These are phyloP conservation scores for Drosophila prostipennis DNA, from an alignment of 2,888 invertebrate species.

Conservation along the genomic window DNA sequence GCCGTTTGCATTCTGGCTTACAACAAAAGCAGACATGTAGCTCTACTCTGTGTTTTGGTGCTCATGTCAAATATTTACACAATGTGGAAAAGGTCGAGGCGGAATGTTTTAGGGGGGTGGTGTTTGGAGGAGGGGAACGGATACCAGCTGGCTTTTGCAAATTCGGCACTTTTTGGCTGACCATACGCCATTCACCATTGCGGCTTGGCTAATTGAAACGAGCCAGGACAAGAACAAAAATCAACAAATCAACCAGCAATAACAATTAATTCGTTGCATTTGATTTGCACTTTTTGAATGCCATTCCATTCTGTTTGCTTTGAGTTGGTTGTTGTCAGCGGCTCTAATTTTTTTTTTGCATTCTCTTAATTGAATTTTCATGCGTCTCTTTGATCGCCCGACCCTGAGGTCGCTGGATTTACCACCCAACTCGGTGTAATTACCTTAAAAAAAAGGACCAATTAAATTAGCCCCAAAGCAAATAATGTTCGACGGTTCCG, in stretches of 20 bases:
- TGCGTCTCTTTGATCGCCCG: constrained; percentile 16
- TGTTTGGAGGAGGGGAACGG: constrained; percentile 15
- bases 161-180: constrained; percentile 10
- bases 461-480: constrained; percentile 65
- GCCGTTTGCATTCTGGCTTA: constrained; percentile 70
- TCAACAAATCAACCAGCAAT: constrained; percentile 18
- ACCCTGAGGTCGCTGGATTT: constrained; percentile 17
- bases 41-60: constrained; percentile 41
- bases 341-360: constrained; percentile 36
- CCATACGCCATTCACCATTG: constrained; percentile 40
- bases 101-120: constrained; percentile 1
- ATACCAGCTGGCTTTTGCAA: constrained; percentile 13
- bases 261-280: constrained; percentile 58
- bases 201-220: constrained; percentile 66
- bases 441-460: constrained; percentile 48
- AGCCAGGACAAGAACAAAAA: constrained; percentile 33
- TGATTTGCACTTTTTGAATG: constrained; percentile 65
- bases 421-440: constrained; percentile 24
- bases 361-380: constrained; percentile 29
- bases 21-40: constrained; percentile 30
- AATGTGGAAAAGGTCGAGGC: constrained; percentile 26
- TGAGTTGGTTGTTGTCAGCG: constrained; percentile 38
- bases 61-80: constrained; percentile 66
- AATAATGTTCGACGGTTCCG: constrained; percentile 39
- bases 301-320: constrained; percentile 49